Conservation (phyloP, 2,797 vertebrate species). For the Sebastes diploproa region DNA sequence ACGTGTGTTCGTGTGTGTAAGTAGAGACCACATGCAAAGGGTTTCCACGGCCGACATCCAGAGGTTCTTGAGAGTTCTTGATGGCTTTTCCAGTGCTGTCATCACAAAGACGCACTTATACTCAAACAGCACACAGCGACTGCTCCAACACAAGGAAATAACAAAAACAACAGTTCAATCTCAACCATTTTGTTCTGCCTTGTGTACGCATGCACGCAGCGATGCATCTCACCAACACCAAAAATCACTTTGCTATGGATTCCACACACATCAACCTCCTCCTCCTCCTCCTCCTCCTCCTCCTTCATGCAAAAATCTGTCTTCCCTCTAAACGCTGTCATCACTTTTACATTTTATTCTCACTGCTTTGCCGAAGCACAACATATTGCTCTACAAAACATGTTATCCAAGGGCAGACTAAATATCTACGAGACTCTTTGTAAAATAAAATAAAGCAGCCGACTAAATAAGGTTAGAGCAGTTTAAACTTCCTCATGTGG, state of each 20-base stretch:
- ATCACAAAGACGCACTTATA: conserved; percentile 67
- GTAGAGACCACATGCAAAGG: conserved; percentile 71
- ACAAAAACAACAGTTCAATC: conserved; percentile 15
- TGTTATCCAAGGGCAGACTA: background rate
- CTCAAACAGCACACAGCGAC: conserved; percentile 5
- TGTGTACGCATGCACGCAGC: background rate
- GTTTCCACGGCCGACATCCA: conserved; percentile 72
- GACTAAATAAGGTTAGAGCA: conserved; percentile 1
- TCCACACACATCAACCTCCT: conserved; percentile 10
- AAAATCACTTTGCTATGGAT: conserved; percentile 40
- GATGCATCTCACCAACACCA: background rate
- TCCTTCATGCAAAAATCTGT: conserved; percentile 5
- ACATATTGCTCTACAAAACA: background rate
- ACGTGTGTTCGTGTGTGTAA: conserved; percentile 21
- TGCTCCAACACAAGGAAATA: background rate
- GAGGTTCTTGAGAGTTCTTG: conserved; percentile 32
- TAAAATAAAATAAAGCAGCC: background rate
- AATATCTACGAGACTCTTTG: background rate
- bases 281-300: background rate
- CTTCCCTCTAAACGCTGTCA: conserved; percentile 29
- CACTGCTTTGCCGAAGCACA: conserved; percentile 9
- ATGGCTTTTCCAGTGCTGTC: conserved; percentile 74
- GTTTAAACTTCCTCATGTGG: conserved; percentile 18
- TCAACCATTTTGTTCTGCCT: conserved; percentile 5
- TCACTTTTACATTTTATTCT: conserved; percentile 25